Evolutionary conservation across 1,140 invertebrate genomes (phyloP).

Genomic region (Psilanteris sp.): DNA sequence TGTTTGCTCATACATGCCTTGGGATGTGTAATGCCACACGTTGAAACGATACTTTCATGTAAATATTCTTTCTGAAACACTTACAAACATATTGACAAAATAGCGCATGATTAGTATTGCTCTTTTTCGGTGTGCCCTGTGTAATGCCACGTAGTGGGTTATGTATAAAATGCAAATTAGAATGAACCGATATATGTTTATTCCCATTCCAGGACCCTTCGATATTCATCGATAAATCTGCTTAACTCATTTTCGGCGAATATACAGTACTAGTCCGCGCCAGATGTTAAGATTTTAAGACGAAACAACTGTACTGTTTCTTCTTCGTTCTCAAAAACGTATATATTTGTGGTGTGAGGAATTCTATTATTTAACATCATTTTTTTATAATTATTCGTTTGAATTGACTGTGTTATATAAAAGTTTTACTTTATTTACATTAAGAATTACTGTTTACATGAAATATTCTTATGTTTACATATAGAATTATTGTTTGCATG

Average conservation of each 20-base stretch:
- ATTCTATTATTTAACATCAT: no score
- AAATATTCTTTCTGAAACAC: neutral
- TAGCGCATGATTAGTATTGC: neutral
- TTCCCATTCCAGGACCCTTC: slow-evolving; percentile 38
- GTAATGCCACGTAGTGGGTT: slow-evolving; percentile 13
- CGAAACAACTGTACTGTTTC: neutral
- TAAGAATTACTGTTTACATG: no score
- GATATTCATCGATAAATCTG: slow-evolving; percentile 61
- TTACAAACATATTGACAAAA: neutral
- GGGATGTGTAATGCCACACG: no score
- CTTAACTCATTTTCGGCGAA: slow-evolving; percentile 53
- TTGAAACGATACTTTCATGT: neutral
- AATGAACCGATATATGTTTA: no score
- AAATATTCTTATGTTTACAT: no score
- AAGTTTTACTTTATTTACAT: no score
- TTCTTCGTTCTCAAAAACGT: slow-evolving; percentile 22
- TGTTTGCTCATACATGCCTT: slow-evolving; percentile 1
- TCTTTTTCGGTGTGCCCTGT: neutral
- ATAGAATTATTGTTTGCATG: no score
- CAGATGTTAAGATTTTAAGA: slow-evolving; percentile 18
- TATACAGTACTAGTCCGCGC: slow-evolving; percentile 34
- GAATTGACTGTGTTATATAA: no score
- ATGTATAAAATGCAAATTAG: slow-evolving; percentile 16
- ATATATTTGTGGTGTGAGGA: slow-evolving; percentile 8
- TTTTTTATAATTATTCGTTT: no score